These are phyloP conservation scores for Vicugna pacos DNA, from an alignment of 2,113 vertebrate genomes.

Conservation along the genomic window DNA sequence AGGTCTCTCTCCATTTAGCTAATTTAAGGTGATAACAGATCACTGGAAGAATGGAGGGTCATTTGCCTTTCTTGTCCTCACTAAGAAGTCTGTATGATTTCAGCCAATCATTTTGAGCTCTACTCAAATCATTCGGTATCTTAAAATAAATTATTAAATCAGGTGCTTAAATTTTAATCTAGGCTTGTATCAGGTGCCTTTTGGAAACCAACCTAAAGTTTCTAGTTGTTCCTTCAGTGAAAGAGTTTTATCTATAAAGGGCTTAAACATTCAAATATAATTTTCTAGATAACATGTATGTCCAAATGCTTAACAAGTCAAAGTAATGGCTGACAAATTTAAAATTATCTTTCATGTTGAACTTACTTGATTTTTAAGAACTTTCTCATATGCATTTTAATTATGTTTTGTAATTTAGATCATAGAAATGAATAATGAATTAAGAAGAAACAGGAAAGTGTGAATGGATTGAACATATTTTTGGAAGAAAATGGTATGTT, in stretches of 20 bases:
- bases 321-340: background rate
- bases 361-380: conserved; percentile 54
- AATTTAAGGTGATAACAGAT: background rate
- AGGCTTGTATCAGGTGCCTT: background rate
- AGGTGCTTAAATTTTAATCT: conserved; percentile 37
- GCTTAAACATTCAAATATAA: conserved; percentile 36
- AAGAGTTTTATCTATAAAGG: conserved; percentile 12
- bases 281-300: background rate
- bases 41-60: background rate
- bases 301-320: background rate
- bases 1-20: background rate
- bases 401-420: conserved; percentile 69
- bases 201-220: conserved; percentile 16
- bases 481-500: conserved; percentile 73
- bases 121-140: background rate
- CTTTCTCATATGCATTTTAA: conserved; percentile 31
- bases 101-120: background rate
- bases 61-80: background rate
- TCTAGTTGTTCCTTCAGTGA: background rate
- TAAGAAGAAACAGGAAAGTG: conserved; percentile 66
- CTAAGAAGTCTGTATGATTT: background rate
- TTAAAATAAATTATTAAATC: background rate
- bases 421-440: conserved; percentile 65
- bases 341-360: conserved; percentile 27
- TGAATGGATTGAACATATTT: conserved; percentile 62